Evolutionary conservation across 2,113 vertebrate species (phyloP), one percentile per base, ranked within the genome.

Genomic region (Echinops telfairi): DNA sequence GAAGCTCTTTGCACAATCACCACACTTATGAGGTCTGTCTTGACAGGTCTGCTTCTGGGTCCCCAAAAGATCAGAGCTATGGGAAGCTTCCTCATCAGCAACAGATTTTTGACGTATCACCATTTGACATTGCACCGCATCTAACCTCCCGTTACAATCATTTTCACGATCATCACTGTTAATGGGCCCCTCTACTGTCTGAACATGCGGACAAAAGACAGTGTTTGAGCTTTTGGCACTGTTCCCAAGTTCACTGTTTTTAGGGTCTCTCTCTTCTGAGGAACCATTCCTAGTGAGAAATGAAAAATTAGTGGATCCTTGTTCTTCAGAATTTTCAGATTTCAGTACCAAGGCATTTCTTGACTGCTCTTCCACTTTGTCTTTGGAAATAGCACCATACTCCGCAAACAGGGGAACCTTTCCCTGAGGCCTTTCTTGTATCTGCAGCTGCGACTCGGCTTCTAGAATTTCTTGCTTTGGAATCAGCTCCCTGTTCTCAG

Each of bases 81-180:
- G 70, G 68, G 92, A 66, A 29, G 36, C 79, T 53, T 84, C 93
- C 25, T 92, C 86, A 36, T 38, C 85, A 53, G 33, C 64, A 0
- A 68, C 9, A 82, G 94, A 86, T n/a, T 36, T 79, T 1, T 90
- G 86, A 31, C 93, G 84, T 86, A 93, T 96, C 23, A 38, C 77
- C 95, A 97, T 92, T 15, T 94, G 95, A 94, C 97, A 97, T 6
- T 95, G 96, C 83, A 97, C 97, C 1, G 96, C 88, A 25, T 96
- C 97, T 31, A 97, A 97, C 40, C 97, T 96, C 1, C 97, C 97
- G 0, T 82, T 95, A 92, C 98, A 98, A 77, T 95, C 95, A 91
- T 97, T 97, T 0, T 97, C 97, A 38, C 25, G 66, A 0, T 73
- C 57, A 0, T 11, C n/a, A 60, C 80, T 25, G 3, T 83, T n/a